Evolutionary conservation across 2,888 invertebrate genomes (phyloP), one percentile per base, ranked within the genome.

Genomic region (Heliconius erato): DNA sequence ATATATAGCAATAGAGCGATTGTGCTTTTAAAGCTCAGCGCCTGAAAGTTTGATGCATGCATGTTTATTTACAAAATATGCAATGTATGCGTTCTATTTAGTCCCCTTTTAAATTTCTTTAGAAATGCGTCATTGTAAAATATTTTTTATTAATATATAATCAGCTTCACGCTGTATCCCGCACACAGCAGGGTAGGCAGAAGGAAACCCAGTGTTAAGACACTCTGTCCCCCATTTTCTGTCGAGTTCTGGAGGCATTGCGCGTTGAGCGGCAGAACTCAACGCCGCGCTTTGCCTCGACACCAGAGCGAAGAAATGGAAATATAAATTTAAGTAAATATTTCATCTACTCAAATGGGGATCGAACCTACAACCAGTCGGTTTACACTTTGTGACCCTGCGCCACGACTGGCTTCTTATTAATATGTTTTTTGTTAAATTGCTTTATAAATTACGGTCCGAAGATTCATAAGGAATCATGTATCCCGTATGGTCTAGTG

Each of bases 401-500:
- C 28, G 28, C 28, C 28, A 28, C 28, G 28, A 28, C 28, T 28
- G 28, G 28, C 28, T 2, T 28, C 28, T 28, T 28, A 67, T 67
- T 67, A 28, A 6, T 26, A n/a, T n/a, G 14, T 65, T 5, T 16
- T n/a, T 67, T 5, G 16, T 16, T 6, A 28, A 67, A 32, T 23
- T 68, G 6, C 3, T 0, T 35, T 49, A 72, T 72, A 26, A 2
- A 72, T 72, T 72, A 16, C 3, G 7, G 1, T 3, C 16, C 16
- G 1, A 72, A 44, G 0, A 44, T 72, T 44, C 16, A 16, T 19
- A 9, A 0, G 1, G 1, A 0, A 1, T 1, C 2, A 1, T 23
- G 71, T 63, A 59, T 96, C 96, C 96, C 96, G 96, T 96, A 96
- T 96, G 96, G 96, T 97, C 97, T 97, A 97, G 97, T 97, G 97